Evolutionary conservation across 2,888 invertebrate genomes (phyloP).

Genomic region (Ctenicera cuprea): DNA sequence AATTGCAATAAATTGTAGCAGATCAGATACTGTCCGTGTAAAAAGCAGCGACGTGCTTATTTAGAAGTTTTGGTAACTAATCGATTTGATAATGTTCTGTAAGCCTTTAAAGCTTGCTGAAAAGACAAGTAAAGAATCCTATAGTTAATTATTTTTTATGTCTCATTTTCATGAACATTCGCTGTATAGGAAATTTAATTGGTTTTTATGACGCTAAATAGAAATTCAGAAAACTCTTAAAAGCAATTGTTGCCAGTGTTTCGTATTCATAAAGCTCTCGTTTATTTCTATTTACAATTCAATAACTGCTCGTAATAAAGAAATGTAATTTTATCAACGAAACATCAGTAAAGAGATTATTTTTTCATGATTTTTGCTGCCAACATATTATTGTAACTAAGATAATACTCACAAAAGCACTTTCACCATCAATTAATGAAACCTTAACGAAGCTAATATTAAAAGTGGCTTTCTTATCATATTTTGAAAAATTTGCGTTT

Average conservation of each 20-base stretch:
- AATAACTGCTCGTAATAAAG: background rate
- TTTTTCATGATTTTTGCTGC: no score
- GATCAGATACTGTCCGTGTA: background rate
- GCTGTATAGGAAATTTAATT: slow-evolving; percentile 26
- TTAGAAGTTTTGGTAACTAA: no score
- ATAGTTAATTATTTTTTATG: slow-evolving; percentile 26
- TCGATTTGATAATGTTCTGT: background rate
- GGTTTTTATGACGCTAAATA: slow-evolving; percentile 29
- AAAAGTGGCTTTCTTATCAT: no score
- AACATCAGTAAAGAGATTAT: no score
- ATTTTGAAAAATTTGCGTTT: no score
- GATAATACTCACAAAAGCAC: no score
- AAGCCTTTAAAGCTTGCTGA: slow-evolving; percentile 1
- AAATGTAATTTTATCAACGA: no score
- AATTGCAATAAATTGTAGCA: background rate
- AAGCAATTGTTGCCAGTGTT: slow-evolving; percentile 7
- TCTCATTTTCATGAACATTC: slow-evolving; percentile 23
- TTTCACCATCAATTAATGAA: no score
- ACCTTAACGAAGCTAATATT: no score
- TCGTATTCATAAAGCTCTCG: slow-evolving; percentile 21
- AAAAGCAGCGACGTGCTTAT: no score
- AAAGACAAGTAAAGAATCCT: background rate
- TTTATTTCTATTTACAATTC: slow-evolving; percentile 17
- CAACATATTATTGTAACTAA: no score
- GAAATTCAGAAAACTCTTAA: slow-evolving; percentile 29